Base-by-base conservation (phyloP, 1,140 invertebrate species). In the Pectinophora gossypiella region DNA sequence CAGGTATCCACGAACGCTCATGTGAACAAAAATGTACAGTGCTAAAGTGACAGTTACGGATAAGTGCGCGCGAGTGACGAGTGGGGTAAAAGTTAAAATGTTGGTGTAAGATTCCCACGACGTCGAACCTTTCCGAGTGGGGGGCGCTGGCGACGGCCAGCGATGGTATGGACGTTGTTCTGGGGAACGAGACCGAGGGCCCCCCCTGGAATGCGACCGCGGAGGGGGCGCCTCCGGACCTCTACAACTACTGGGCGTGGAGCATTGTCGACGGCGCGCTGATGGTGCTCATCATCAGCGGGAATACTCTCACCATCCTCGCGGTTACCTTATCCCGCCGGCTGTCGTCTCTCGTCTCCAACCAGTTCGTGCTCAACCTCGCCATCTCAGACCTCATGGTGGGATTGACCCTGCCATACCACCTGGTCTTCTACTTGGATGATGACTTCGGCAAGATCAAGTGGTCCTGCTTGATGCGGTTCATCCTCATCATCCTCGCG, bases 301-400 rank as follows among this genome's bases (percentile, higher is more conserved):
- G 93, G 1, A 95, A 95, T 70, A 89, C 91, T 12, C 85, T 94
- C 9, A 94, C 93, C 21, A 91, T 95, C 50, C 82, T 92, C 47
- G 93, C 93, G 0, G 91, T 95, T 3, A 89, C 90, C 43, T 83
- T 91, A 51, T 92, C 91, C 64, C 89, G 92, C 20, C 89, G 91
- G 27, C 81, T 94, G 0, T 90, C 91, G 4, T 90, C 85, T 32
- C 73, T 93, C 20, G 89, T 91, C 1, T 93, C 92, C 20, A 94
- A 94, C 83, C 89, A 93, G 46, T 94, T 94, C 77, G 91, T 95
- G 35, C 82, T 94, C 19, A 94, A 92, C 62, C 76, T 95, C 49
- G 93, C 93, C 12, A 85, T 94, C 38, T 93, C 93, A 0, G 94
- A 95, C 73, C 85, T 94, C 2, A 84, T 94, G 64, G 93, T 95